These are phyloP conservation scores for Platalea minor DNA, from an alignment of 2,797 vertebrate species.

Conservation along the genomic window DNA sequence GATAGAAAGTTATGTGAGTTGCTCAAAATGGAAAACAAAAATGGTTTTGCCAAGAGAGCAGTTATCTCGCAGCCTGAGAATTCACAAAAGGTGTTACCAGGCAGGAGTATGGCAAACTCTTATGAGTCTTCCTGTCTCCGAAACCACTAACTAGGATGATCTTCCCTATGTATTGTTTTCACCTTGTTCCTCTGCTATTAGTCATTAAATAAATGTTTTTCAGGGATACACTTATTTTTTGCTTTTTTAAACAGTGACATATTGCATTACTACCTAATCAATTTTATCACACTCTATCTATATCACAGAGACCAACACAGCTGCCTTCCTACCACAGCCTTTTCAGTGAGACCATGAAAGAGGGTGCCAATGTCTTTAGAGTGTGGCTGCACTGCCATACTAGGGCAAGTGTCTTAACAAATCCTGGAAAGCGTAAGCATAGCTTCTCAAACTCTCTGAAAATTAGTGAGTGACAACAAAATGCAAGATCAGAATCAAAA, in stretches of 20 bases:
- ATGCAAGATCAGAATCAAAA: not conserved
- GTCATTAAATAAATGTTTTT: not conserved
- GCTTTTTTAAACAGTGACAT: not conserved
- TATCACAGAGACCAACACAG: not conserved
- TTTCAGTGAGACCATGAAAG: not conserved
- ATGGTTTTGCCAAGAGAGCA: not conserved
- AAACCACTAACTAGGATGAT: not conserved
- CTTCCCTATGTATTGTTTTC: not conserved
- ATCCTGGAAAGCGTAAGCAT: not conserved
- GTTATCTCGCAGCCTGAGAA: not conserved
- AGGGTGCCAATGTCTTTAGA: not conserved
- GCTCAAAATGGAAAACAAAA: not conserved
- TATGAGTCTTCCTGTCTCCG: not conserved
- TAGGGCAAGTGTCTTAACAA: not conserved
- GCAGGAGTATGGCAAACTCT: not conserved
- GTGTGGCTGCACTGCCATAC: not conserved
- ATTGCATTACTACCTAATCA: not conserved
- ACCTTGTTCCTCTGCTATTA: not conserved
- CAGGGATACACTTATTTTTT: accelerated
- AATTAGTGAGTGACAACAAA: not conserved
- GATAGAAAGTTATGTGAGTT: not conserved
- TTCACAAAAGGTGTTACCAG: not conserved
- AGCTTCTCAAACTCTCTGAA: not conserved
- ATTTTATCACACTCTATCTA: not conserved
- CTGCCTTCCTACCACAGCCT: not conserved